Percentiles rank a stretch among this genome's conserved stretches.
phyloP scores from a whole-genome alignment of 2,113 vertebrate species.

The Crotalus tigris region DNA sequence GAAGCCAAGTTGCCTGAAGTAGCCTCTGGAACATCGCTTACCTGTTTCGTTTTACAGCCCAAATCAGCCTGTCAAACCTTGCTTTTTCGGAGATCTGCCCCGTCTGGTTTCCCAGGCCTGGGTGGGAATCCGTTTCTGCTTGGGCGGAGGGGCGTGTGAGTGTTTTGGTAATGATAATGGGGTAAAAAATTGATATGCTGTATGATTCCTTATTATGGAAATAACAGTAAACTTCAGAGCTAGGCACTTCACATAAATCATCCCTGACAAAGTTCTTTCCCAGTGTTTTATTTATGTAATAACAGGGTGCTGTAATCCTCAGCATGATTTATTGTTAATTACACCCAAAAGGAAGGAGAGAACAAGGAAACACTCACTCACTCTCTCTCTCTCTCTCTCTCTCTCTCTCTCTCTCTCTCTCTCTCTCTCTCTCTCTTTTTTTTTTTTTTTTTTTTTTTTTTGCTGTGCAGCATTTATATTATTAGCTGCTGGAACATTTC shows the following conservation, averaged over 20 bases:
- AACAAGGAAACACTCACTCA: not conserved
- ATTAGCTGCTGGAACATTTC: slow-evolving; percentile 10
- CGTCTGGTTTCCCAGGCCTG: not conserved
- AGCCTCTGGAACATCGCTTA: not conserved
- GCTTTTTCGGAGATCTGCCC: not conserved
- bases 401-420: no score
- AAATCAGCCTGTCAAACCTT: not conserved
- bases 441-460: not conserved
- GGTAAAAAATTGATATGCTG: slow-evolving; percentile 37
- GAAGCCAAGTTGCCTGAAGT: not conserved
- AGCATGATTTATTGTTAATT: slow-evolving; percentile 64
- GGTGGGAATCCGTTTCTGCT: not conserved
- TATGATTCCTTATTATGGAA: slow-evolving; percentile 67
- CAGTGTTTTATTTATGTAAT: slow-evolving; percentile 68
- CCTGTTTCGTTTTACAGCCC: not conserved
- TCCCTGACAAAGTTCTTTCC: slow-evolving; percentile 55
- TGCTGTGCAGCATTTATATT: not conserved
- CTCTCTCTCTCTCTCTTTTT: no score
- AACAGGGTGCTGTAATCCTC: slow-evolving; percentile 44
- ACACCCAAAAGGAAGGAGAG: slow-evolving; percentile 48
- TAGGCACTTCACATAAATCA: slow-evolving; percentile 63
- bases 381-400: no score
- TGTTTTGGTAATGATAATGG: slow-evolving; percentile 40
- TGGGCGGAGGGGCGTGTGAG: slow-evolving; percentile 24
- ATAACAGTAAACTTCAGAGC: slow-evolving; percentile 65